Evolutionary conservation across 1,140 invertebrate species (phyloP).

Genomic region (Paracyclopina nana): DNA sequence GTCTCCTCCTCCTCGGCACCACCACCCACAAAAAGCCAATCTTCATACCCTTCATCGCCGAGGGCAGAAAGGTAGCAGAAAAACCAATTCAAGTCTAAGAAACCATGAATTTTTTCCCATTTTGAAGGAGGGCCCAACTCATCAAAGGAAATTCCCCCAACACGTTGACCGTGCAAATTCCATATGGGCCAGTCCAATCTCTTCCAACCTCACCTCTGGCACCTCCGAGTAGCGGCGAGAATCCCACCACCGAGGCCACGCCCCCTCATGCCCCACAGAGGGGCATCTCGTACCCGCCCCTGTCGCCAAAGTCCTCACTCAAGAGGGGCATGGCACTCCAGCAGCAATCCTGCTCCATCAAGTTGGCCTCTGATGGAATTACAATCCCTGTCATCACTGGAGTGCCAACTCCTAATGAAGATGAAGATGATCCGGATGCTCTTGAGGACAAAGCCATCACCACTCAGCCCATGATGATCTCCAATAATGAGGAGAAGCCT

Average conservation of each 20-base stretch:
- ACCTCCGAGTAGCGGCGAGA: constrained; percentile 31
- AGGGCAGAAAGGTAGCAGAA: no score
- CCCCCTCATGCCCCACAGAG: constrained; percentile 26
- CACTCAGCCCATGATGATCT: no score
- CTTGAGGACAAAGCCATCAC: no score
- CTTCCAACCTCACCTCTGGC: constrained; percentile 41
- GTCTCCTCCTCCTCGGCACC: constrained; percentile 4
- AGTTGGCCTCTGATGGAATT: constrained; percentile 18
- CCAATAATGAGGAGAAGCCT: no score
- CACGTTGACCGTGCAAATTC: constrained; percentile 49
- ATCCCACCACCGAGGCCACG: constrained; percentile 28
- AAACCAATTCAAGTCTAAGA: no score
- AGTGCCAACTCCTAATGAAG: constrained; percentile 8
- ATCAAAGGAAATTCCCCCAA: constrained; percentile 33
- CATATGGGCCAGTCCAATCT: constrained; percentile 39
- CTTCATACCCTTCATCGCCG: constrained; percentile 19
- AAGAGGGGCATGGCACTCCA: constrained; percentile 32
- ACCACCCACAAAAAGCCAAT: constrained; percentile 21
- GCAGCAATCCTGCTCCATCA: constrained; percentile 23
- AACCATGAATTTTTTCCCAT: neutral
- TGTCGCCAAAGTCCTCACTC: constrained; percentile 46
- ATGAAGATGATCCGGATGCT: no score
- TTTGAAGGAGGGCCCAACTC: neutral
- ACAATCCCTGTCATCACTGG: neutral
- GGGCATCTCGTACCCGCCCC: constrained; percentile 52